These are phyloP conservation scores for Paramormyrops kingsleyae DNA, from an alignment of 2,113 vertebrate species.

Conservation along the genomic window DNA sequence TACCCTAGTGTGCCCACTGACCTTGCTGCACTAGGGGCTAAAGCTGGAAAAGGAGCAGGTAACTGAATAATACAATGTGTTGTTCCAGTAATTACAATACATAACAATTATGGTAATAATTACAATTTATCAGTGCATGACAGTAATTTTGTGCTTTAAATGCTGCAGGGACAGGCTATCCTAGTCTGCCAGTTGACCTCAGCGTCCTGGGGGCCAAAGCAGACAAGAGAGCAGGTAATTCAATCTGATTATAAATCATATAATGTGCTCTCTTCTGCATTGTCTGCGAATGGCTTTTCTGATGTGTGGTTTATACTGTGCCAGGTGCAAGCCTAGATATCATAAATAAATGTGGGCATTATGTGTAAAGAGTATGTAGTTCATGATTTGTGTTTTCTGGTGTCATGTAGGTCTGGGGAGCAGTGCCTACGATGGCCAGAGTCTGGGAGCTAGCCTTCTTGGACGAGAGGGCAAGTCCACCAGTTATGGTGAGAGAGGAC, in stretches of 20 bases:
- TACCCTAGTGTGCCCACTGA: not conserved
- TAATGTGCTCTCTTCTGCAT: not conserved
- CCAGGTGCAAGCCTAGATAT: not conserved
- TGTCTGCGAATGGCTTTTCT: not conserved
- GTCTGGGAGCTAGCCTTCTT: slow-evolving; percentile 23
- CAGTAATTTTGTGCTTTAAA: slow-evolving; percentile 29
- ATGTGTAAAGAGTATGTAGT: not conserved
- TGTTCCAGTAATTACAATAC: not conserved
- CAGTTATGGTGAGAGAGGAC: slow-evolving; percentile 47
- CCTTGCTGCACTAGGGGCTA: not conserved
- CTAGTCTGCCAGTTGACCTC: slow-evolving; percentile 50
- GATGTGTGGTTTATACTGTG: not conserved
- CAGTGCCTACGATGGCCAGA: slow-evolving; percentile 44
- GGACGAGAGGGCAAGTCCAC: not conserved
- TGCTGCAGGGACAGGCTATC: slow-evolving; percentile 54
- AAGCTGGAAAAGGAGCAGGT: slow-evolving; percentile 48
- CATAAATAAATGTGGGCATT: not conserved
- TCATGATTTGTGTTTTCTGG: not conserved
- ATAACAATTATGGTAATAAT: not conserved
- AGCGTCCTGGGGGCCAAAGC: slow-evolving; percentile 43
- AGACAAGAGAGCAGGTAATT: slow-evolving; percentile 52
- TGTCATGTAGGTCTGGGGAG: slow-evolving; percentile 41
- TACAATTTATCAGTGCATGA: not conserved
- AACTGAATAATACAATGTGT: not conserved
- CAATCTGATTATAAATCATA: not conserved